These are phyloP conservation scores for Megalops cyprinoides DNA, from an alignment of 2,797 vertebrate species.

Conservation along the genomic window DNA sequence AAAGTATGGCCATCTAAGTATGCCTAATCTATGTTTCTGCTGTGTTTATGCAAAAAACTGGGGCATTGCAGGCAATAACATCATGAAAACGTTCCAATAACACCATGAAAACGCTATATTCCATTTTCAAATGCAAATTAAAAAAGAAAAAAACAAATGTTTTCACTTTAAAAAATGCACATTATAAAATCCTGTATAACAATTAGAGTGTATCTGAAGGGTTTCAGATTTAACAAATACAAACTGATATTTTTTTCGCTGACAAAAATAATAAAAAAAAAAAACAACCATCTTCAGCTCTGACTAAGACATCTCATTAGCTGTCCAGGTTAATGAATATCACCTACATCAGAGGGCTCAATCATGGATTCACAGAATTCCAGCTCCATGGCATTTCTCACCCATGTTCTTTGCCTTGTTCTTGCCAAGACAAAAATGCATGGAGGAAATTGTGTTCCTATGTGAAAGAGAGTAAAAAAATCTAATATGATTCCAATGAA, in stretches of 20 bases:
- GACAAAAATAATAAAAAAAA: constrained; percentile 71
- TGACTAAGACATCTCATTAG: constrained; percentile 61
- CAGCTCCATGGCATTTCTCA: constrained; percentile 93
- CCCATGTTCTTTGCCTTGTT: constrained; percentile 64
- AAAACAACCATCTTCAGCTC: constrained; percentile 60
- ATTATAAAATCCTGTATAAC: constrained; percentile 80
- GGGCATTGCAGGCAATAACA: constrained; percentile 34
- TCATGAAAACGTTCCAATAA: constrained; percentile 54
- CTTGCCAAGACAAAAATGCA: constrained; percentile 50
- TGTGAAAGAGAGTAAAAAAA: constrained; percentile 58
- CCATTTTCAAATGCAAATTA: constrained; percentile 47
- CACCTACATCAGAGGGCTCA: constrained; percentile 77
- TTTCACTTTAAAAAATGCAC: constrained; percentile 62
- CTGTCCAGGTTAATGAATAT: constrained; percentile 76
- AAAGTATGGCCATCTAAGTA: constrained; percentile 3
- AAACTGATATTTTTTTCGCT: constrained; percentile 56
- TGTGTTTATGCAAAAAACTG: not conserved
- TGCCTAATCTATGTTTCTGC: not conserved
- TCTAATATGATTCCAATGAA: constrained; percentile 58
- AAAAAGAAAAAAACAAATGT: constrained; percentile 61
- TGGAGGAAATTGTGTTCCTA: constrained; percentile 29
- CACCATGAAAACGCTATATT: constrained; percentile 53
- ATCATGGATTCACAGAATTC: constrained; percentile 78
- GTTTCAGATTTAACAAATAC: constrained; percentile 79
- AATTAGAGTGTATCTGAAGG: constrained; percentile 88